A percentile compares a stretch with the other conserved stretches of the same genome.
These are phyloP conservation scores for Zoanthus sansibaricus DNA, from an alignment of 92 coral and sea anemone species.

Conservation along the genomic window DNA sequence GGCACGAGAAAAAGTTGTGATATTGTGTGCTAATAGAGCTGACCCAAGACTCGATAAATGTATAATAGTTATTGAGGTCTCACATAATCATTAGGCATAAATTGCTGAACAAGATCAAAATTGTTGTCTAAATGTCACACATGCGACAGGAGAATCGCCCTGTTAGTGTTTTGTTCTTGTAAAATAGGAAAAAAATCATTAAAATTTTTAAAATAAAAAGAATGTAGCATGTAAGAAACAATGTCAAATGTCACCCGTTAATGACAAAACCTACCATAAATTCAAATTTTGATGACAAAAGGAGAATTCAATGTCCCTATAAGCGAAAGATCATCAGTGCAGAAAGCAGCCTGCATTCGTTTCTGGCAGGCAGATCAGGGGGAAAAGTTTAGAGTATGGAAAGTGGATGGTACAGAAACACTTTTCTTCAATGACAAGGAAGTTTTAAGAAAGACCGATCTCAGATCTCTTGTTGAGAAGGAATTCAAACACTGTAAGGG, in stretches of 20 bases:
- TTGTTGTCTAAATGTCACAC: constrained; percentile 10
- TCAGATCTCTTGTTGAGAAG: constrained; percentile 15
- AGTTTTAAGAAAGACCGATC: constrained; percentile 41
- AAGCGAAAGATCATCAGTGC: too few relatives aligned
- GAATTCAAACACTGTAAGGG: constrained; percentile 49
- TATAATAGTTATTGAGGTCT: constrained; percentile 40
- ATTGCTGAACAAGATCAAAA: constrained; percentile 6
- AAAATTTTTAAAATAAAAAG: too few relatives aligned
- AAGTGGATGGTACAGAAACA: background rate
- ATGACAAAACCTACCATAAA: too few relatives aligned
- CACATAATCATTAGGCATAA: constrained; percentile 35
- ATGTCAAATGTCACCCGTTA: too few relatives aligned
- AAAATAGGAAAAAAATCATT: too few relatives aligned
- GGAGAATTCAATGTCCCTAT: too few relatives aligned
- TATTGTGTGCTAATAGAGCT: constrained; percentile 43
- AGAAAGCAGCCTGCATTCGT: too few relatives aligned
- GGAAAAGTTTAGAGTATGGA: background rate
- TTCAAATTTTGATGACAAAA: too few relatives aligned
- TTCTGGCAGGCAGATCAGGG: too few relatives aligned
- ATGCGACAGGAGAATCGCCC: background rate
- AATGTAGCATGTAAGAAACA: too few relatives aligned
- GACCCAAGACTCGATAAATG: constrained; percentile 51
- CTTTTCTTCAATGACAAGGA: constrained; percentile 33
- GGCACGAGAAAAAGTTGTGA: constrained; percentile 38
- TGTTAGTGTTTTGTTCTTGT: too few relatives aligned